Base-by-base conservation (phyloP, 1,140 invertebrate species). In the Trichonephila inaurata region DNA sequence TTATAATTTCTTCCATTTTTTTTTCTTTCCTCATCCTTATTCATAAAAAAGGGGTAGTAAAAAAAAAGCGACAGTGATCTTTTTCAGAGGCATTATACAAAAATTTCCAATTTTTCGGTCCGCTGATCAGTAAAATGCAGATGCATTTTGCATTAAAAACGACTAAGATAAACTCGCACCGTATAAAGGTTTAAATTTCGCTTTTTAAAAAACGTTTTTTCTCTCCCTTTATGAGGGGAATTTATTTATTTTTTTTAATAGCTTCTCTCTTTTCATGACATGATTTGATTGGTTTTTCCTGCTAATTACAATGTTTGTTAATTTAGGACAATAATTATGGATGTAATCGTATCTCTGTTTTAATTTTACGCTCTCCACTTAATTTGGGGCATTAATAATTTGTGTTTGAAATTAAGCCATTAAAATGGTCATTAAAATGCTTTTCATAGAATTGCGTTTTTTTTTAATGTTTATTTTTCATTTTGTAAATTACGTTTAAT, bases 91-190 rank as follows among this genome's bases (percentile, higher is more conserved):
- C 83, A 92, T 92, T 92, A 92, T 92, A 92, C 91, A 92, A 92
- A 92, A 92, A 92, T 92, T 92, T 92, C 91, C 91, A 92, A 92
- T 92, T 92, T 92, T 83, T 72, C 91, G 91, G 91, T 87, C 60
- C 91, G 64, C 44, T 92, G 91, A 92, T 92, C 91, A 24, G 91
- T 92, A 92, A 92, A 92, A 92, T 92, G 91, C 91, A 92, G 86
- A 92, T 92, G 91, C 64, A 72, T 87, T 87, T 77, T 92, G 83
- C 91, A 82, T 92, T 86, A 92, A 92, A 87, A 92, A 87, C 81
- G 91, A 86, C 62, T 87, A 72, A 86, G 91, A 92, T 92, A 92
- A 92, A 92, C 91, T 92, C 62, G 14, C 60, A 64, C 28, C 58
- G 40, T 69, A 92, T 92, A 92, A 51, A 92, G 81, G 91, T 92